Evolutionary conservation across 2,888 invertebrate species (phyloP), one percentile per base, ranked within the genome.

Genomic region (Brenthis daphne): DNA sequence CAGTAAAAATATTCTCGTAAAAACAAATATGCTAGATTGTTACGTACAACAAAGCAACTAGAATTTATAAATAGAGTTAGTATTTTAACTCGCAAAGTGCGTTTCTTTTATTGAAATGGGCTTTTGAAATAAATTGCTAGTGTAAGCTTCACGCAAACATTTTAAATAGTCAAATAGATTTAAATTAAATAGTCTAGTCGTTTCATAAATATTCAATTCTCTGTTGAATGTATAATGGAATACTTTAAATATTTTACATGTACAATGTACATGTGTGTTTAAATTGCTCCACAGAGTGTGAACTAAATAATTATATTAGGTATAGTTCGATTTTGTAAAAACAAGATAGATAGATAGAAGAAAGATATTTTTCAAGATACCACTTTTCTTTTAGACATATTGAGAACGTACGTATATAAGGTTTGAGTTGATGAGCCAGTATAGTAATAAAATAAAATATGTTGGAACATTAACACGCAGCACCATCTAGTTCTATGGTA

Each of bases 141-240:
- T 24, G 60, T 37, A 50, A 58, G 43, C 58, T 48, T 60, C 47
- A 47, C 51, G 33, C 54, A 60, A 60, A 60, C 54, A 66, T 54
- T 43, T 60, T 60, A 29, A 60, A 66, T 54, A 60, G 29, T 60
- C 47, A 66, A 54, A 60, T 60, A 54, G 57, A 65, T 65, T 58
- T 29, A 65, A 54, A 58, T 58, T 29, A 65, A 54, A 58, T 29
- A 33, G 57, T 53, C 29, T 54, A 53, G 43, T 53, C 58, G 43
- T 33, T 66, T 66, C 57, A 57, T 66, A 53, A 53, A 51, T 60
- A 66, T 66, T 60, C 48, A 60, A 60, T 50, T 29, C 29, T 12
- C 60, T 60, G 24, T 60, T 60, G 33, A 50, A 60, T 60, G 48
- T 60, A 60, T 60, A 60, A 60, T 60, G 50, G 33, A 50, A 29